phyloP scores from a whole-genome alignment of 2,113 vertebrate genomes.

The Gracilinanus agilis region DNA sequence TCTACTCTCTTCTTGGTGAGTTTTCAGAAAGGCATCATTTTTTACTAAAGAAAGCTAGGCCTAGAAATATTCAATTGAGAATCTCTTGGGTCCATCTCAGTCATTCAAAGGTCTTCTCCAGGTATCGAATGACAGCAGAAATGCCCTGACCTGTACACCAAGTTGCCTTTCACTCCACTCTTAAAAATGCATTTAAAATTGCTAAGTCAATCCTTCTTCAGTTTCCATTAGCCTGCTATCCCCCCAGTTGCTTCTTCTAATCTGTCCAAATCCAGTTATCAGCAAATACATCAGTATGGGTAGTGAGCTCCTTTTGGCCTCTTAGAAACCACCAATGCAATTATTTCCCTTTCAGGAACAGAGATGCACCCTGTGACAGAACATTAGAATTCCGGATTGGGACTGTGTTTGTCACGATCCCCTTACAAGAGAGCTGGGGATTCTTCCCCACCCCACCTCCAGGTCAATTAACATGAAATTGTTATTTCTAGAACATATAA shows the following conservation, averaged over 20 bases:
- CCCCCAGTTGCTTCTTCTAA: background rate
- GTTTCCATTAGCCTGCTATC: no score
- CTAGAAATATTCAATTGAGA: background rate
- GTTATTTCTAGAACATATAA: background rate
- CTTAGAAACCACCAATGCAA: no score
- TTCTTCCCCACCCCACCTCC: background rate
- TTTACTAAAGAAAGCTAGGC: background rate
- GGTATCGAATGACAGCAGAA: background rate
- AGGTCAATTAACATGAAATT: background rate
- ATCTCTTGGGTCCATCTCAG: background rate
- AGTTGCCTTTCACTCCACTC: background rate
- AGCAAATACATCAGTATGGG: background rate
- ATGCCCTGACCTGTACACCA: background rate
- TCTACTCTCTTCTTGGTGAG: background rate
- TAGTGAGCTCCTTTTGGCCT: background rate
- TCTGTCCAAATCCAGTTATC: background rate
- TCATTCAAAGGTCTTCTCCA: background rate
- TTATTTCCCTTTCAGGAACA: background rate
- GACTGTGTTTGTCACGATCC: rapidly evolving
- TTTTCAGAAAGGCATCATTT: background rate
- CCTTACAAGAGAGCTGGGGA: background rate
- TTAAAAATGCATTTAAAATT: background rate
- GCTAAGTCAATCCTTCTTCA: background rate
- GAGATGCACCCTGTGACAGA: background rate
- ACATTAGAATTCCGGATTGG: background rate